Conservation (phyloP, 2,113 vertebrate genomes). For the Megaptera novaeangliae region DNA sequence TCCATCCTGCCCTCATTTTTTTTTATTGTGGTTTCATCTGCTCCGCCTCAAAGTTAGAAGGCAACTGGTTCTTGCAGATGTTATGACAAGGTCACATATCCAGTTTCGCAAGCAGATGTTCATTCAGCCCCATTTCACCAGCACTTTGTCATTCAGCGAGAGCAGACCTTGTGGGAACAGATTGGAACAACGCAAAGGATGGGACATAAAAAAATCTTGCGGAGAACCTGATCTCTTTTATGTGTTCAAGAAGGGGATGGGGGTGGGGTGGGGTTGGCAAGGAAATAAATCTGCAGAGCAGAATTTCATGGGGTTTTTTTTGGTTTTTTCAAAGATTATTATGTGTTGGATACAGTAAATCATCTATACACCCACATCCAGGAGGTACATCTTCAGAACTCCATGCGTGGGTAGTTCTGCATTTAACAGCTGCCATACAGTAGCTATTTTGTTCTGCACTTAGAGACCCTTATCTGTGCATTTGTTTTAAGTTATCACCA, state of each 20-base stretch:
- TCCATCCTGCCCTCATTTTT: background rate
- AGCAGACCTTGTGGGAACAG: constrained; percentile 74
- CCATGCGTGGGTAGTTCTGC: constrained; percentile 57
- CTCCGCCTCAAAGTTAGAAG: constrained; percentile 24
- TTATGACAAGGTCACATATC: constrained; percentile 65
- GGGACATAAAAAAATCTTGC: constrained; percentile 66
- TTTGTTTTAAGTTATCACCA: constrained; percentile 65
- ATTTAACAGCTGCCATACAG: constrained; percentile 72
- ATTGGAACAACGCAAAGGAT: constrained; percentile 69
- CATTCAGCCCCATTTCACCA: constrained; percentile 76
- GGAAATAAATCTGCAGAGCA: constrained; percentile 55
- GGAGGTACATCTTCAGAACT: constrained; percentile 74
- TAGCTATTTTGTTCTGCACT: constrained; percentile 69
- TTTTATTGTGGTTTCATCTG: constrained; percentile 43
- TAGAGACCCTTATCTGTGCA: constrained; percentile 57
- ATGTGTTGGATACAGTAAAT: constrained; percentile 72
- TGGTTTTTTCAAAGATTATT: constrained; percentile 65
- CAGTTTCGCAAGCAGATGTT: constrained; percentile 79
- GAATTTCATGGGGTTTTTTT: constrained; percentile 29
- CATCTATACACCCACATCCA: constrained; percentile 73
- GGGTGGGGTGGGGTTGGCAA: background rate
- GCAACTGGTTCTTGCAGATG: constrained; percentile 67
- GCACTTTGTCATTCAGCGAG: constrained; percentile 76
- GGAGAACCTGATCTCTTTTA: constrained; percentile 74
- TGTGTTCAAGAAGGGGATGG: constrained; percentile 14